Conservation (phyloP, 1,140 invertebrate genomes). For the Laupala kohalensis region DNA sequence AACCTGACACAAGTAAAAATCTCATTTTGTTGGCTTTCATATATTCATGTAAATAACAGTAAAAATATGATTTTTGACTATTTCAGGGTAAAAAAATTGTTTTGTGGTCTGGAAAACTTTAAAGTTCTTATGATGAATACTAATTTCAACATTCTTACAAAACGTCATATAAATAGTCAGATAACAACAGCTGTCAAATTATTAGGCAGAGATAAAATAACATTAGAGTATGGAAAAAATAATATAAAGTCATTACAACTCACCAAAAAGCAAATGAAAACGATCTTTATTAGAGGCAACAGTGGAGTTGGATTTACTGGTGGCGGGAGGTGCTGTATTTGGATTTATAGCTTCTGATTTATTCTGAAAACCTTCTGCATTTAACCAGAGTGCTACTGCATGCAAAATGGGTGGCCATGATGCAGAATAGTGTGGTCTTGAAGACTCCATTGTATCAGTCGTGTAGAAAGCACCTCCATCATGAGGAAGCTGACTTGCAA, state of each 20-base stretch:
- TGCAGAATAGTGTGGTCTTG: slow-evolving; percentile 75
- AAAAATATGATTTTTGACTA: too few species aligned
- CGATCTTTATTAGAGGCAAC: slow-evolving; percentile 40
- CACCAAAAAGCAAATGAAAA: slow-evolving; percentile 85
- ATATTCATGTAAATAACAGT: too few species aligned
- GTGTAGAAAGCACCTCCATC: slow-evolving; percentile 96
- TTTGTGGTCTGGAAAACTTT: too few species aligned
- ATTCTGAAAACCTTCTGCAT: slow-evolving; percentile 44
- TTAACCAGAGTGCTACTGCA: slow-evolving; percentile 80
- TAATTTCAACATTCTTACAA: too few species aligned
- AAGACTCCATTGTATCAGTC: slow-evolving; percentile 86
- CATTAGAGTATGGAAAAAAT: slow-evolving; percentile 13
- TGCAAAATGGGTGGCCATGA: slow-evolving; percentile 92
- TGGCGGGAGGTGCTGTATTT: background rate
- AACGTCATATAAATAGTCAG: too few species aligned
- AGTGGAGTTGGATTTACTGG: slow-evolving; percentile 18
- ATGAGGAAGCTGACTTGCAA: slow-evolving; percentile 82
- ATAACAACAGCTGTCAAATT: too few species aligned
- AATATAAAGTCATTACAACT: slow-evolving; percentile 18
- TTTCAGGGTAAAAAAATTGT: too few species aligned
- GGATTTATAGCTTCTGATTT: slow-evolving; percentile 17
- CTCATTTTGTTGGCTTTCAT: too few species aligned
- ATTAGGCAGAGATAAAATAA: too few species aligned
- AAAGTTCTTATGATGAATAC: too few species aligned
- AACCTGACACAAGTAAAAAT: too few species aligned